Evolutionary conservation across 2,113 vertebrate species (phyloP).

Genomic region (Himantopus leucocephalus): DNA sequence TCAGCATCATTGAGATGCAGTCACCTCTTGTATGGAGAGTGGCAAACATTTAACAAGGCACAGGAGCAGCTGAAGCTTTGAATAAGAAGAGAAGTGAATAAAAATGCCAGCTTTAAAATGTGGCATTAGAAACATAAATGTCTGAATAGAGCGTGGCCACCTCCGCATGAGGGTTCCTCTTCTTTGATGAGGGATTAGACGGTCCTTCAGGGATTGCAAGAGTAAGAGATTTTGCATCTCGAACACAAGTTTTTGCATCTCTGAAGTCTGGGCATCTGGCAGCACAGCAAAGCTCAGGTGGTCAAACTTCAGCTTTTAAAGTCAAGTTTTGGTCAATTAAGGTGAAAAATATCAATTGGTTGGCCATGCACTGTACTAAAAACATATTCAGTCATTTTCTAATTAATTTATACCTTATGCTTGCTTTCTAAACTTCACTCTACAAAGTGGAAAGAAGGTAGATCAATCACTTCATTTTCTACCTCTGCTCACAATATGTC

Average conservation of each 20-base stretch:
- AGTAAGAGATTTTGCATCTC: neutral
- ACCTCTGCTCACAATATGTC: neutral
- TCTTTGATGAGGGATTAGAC: neutral
- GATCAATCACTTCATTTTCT: neutral
- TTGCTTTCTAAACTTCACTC: neutral
- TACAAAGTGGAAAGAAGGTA: neutral
- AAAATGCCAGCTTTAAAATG: neutral
- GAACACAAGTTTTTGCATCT: neutral
- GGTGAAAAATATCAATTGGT: neutral
- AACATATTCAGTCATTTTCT: neutral
- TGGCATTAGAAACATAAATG: neutral
- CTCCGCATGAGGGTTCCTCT: neutral
- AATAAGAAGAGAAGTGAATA: neutral
- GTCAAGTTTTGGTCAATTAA: neutral
- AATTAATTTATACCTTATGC: neutral
- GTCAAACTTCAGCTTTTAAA: neutral
- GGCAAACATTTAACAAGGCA: neutral
- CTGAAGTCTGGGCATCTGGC: neutral
- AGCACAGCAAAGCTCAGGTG: neutral
- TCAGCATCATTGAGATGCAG: slow-evolving; percentile 37
- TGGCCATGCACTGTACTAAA: neutral
- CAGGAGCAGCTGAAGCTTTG: neutral
- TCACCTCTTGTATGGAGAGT: neutral
- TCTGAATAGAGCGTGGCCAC: neutral
- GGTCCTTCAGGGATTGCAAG: neutral